Conservation (phyloP, 2,888 invertebrate species). For the Odontothrips loti region DNA sequence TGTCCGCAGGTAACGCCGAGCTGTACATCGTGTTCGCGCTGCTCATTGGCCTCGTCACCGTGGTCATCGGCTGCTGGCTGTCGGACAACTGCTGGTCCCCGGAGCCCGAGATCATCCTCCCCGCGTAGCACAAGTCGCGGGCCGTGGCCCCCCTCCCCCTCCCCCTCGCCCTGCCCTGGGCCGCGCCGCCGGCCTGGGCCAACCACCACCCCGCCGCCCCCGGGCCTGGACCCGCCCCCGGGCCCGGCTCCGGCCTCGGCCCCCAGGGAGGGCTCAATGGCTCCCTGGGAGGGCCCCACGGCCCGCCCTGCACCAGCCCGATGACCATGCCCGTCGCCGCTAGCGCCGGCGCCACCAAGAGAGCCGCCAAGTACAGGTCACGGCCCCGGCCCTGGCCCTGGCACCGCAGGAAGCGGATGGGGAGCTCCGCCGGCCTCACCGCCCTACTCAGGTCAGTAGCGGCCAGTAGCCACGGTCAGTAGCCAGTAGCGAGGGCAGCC, state of each 20-base stretch:
- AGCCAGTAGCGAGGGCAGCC: too few species aligned
- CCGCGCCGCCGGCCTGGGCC: background rate
- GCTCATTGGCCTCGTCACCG: slow-evolving; percentile 66
- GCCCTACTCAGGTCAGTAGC: slow-evolving; percentile 4
- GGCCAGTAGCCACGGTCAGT: background rate
- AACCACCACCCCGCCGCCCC: background rate
- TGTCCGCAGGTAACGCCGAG: slow-evolving; percentile 64
- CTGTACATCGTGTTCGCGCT: slow-evolving; percentile 70
- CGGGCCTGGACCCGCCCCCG: background rate
- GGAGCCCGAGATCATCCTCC: slow-evolving; percentile 54
- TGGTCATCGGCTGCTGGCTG: slow-evolving; percentile 71
- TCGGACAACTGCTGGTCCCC: slow-evolving; percentile 76
- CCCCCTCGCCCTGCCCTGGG: slow-evolving; percentile 3
- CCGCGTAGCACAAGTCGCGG: slow-evolving; percentile 23
- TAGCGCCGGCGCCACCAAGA: background rate
- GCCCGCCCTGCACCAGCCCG: slow-evolving; percentile 17
- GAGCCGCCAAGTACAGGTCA: background rate
- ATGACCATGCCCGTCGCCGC: background rate
- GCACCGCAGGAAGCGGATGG: background rate
- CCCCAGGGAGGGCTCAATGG: slow-evolving; percentile 8
- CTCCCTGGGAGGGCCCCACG: slow-evolving; percentile 15
- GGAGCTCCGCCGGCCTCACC: background rate
- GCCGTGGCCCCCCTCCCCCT: slow-evolving; percentile 7
- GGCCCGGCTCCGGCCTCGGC: background rate
- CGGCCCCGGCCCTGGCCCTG: background rate